Percentiles rank a stretch among this genome's conserved stretches.
Evolutionary conservation across 2,113 vertebrate species (phyloP).

Genomic region (Connochaetes taurinus): DNA sequence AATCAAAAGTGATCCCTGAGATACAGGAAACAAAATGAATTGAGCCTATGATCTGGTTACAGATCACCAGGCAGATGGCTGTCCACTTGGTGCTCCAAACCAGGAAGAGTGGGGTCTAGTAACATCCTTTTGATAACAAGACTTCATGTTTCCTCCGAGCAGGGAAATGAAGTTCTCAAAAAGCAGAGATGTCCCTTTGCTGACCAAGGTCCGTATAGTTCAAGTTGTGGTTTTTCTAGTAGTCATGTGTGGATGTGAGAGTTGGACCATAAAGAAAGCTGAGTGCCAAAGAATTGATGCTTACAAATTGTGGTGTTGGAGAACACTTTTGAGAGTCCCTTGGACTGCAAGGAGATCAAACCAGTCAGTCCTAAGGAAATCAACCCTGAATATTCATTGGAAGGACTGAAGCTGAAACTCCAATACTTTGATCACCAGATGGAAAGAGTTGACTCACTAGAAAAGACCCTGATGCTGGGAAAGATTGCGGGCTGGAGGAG

Average conservation of each 20-base stretch:
- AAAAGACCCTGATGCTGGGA: neutral
- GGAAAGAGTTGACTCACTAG: neutral
- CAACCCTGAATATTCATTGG: neutral
- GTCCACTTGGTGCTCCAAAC: neutral
- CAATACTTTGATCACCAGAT: neutral
- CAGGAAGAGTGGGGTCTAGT: neutral
- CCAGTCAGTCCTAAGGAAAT: neutral
- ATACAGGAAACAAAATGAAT: neutral
- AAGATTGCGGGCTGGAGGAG: neutral
- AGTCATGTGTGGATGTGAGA: neutral
- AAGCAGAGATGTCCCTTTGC: neutral
- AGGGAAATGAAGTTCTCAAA: neutral
- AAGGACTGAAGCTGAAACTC: neutral
- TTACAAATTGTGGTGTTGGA: neutral
- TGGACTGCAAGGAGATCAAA: neutral
- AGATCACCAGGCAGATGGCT: neutral
- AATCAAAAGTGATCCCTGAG: neutral
- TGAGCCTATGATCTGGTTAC: neutral
- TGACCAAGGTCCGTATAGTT: neutral
- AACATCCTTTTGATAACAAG: neutral
- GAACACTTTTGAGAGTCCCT: neutral
- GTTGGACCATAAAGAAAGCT: neutral
- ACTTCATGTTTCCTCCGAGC: neutral
- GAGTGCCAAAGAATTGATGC: neutral
- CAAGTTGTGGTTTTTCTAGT: neutral